phyloP scores from a whole-genome alignment of 2,888 invertebrate species.

The Plagiodera versicolora region DNA sequence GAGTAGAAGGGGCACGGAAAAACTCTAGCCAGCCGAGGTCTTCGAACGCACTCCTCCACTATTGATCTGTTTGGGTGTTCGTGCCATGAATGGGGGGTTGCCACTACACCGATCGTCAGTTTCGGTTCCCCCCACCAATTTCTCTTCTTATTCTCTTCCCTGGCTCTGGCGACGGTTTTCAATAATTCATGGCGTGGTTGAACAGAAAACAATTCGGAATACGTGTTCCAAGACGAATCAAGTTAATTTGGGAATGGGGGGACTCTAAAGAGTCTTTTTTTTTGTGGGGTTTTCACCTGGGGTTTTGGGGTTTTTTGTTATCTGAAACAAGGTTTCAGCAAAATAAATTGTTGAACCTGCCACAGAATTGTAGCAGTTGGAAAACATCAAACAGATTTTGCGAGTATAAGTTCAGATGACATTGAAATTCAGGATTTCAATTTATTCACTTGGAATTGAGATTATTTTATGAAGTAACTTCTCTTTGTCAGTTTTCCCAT shows the following conservation, averaged over 20 bases:
- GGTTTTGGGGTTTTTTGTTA: too few relatives aligned
- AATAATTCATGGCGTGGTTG: background rate
- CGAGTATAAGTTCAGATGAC: too few relatives aligned
- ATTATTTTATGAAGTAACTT: too few relatives aligned
- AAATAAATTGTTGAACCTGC: too few relatives aligned
- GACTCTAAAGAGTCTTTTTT: background rate
- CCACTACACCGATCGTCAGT: background rate
- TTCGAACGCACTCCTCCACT: conserved; percentile 21
- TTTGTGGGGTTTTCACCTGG: too few relatives aligned
- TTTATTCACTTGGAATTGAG: too few relatives aligned
- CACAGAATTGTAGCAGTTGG: too few relatives aligned
- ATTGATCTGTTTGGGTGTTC: conserved; percentile 30
- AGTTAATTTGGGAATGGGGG: background rate
- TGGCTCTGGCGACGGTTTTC: background rate
- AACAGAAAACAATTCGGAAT: background rate
- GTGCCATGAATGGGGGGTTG: conserved; percentile 22
- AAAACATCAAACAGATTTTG: too few relatives aligned
- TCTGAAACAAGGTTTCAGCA: too few relatives aligned
- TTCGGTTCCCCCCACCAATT: too few relatives aligned
- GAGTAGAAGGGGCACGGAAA: background rate
- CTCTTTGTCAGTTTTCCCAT: background rate
- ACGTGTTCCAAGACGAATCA: background rate
- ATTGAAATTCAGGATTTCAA: too few relatives aligned
- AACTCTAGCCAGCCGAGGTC: conserved; percentile 14
- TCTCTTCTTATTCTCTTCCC: too few relatives aligned